These are phyloP conservation scores for Cyprinodon variegatus DNA, from an alignment of 2,113 vertebrate genomes.

Conservation along the genomic window DNA sequence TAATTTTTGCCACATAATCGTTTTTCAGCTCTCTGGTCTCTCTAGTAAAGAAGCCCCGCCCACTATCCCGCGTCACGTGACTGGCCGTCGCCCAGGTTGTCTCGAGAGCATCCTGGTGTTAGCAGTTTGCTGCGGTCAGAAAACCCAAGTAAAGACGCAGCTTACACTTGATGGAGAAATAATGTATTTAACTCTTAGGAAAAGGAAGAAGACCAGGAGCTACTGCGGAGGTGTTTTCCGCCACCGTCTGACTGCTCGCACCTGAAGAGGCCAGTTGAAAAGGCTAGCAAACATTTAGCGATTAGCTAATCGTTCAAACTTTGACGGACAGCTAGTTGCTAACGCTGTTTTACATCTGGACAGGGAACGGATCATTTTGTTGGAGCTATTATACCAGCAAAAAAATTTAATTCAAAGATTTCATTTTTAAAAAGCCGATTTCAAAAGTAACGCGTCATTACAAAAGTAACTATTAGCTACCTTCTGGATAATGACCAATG, in stretches of 20 bases:
- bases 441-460: constrained; percentile 11
- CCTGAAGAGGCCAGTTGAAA: constrained; percentile 32
- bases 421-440: no score
- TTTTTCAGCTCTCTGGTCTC: not conserved
- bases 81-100: constrained; percentile 71
- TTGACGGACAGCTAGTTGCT: constrained; percentile 55
- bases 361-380: not conserved
- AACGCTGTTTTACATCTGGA: constrained; percentile 1
- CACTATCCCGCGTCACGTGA: constrained; percentile 57
- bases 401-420: no score
- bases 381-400: not conserved
- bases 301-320: constrained; percentile 66
- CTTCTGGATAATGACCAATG: constrained; percentile 31
- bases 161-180: constrained; percentile 22
- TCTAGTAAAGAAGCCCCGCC: constrained; percentile 45
- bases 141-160: constrained; percentile 13
- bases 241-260: constrained; percentile 19
- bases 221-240: not conserved
- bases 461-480: constrained; percentile 11
- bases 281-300: constrained; percentile 58
- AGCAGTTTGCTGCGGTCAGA: constrained; percentile 50
- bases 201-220: constrained; percentile 29
- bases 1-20: no score
- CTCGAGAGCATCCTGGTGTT: constrained; percentile 71
- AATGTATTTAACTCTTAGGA: not conserved